Base-by-base conservation (phyloP, 2,113 vertebrate genomes). In the Benitochromis conjunctus region DNA sequence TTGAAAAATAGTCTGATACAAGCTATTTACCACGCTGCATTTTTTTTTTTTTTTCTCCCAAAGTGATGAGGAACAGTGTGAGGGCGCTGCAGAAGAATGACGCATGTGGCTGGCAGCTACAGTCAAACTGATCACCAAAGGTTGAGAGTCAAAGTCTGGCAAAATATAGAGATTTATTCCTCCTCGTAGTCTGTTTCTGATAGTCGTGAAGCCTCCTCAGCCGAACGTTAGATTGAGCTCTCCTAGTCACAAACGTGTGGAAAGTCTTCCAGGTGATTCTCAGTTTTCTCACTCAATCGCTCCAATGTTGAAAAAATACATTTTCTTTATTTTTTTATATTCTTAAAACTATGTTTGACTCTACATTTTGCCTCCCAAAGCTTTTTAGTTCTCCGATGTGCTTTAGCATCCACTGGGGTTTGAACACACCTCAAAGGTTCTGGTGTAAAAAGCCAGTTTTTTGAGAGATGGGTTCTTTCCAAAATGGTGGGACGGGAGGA, bases 261-360 rank as follows among this genome's bases (percentile, higher is more conserved):
- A 76, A 84, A 81, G 16, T 82, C 82, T 36, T 85, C 38, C 81
- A 21, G 46, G 34, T 34, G 36, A 51, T 51, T 64, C 58, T 81
- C 5, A 5, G 53, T 71, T n/a, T 56, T 82, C 34, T 80, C 80
- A 11, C 58, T 77, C 84, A n/a, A 5, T 76, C 60, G 4, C 51
- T 87, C 91, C 80, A 85, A 74, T 14, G 7, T 51, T 93, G 92
- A 94, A 94, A 95, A 95, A 95, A 95, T 94, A 94, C 84, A 58
- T 71, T 71, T 64, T 64, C 1, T 21, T 38, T 64, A 19, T 56
- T 29, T 34, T 34, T 19, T 86, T 89, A 55, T 85, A 88, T 29
- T 86, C 74, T 89, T 80, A 88, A 93, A 94, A 92, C 54, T 83
- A 89, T 31, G 54, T 29, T 88, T 87, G 78, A 51, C 79, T 84